Evolutionary conservation across 2,888 invertebrate genomes (phyloP).

Genomic region (Tubiluchus corallicola): DNA sequence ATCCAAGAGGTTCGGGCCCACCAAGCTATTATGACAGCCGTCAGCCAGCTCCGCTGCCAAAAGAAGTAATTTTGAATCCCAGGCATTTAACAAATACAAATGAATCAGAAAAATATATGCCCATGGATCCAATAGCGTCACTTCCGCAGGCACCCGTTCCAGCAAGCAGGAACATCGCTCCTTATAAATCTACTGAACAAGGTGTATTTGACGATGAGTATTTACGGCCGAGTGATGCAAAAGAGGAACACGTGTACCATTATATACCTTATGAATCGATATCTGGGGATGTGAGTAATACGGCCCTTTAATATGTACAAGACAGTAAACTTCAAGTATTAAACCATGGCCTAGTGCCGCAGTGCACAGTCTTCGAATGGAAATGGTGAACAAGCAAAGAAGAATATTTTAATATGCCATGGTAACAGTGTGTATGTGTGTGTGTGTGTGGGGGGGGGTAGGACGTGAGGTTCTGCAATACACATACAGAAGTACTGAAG

Average conservation of each 20-base stretch:
- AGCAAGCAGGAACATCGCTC: background rate
- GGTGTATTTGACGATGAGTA: background rate
- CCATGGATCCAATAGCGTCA: background rate
- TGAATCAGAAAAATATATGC: background rate
- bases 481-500: too few relatives aligned
- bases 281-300: too few relatives aligned
- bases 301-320: too few relatives aligned
- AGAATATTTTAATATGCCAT: too few relatives aligned
- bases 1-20: background rate
- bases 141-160: background rate
- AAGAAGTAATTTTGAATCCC: background rate
- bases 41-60: background rate
- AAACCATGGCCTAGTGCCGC: too few relatives aligned
- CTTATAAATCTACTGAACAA: background rate
- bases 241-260: conserved; percentile 1
- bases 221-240: background rate
- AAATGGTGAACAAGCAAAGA: too few relatives aligned
- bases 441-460: too few relatives aligned
- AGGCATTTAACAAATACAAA: background rate
- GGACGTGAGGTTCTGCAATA: too few relatives aligned
- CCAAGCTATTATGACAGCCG: background rate
- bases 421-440: too few relatives aligned
- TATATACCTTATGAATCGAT: conserved; percentile 1
- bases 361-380: too few relatives aligned
- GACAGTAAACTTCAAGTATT: too few relatives aligned